Conservation (phyloP, 2,113 vertebrate species). For the Gorsachius goisagi region DNA sequence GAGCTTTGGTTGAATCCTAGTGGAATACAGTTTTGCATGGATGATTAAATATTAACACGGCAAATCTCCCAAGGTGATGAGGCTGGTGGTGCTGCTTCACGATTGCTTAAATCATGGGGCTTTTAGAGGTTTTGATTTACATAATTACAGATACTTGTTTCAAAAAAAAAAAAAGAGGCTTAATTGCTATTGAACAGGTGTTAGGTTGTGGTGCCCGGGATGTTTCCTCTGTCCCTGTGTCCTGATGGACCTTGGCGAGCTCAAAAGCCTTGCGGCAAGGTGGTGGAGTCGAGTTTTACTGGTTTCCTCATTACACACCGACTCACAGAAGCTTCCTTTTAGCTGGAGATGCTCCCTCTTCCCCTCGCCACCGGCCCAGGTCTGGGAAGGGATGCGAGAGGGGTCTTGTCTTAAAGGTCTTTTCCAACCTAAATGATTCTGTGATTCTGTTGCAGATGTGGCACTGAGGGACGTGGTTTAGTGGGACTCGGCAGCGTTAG, state of each 20-base stretch:
- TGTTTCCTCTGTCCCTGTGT: not conserved
- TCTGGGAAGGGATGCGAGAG: not conserved
- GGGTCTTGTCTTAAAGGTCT: not conserved
- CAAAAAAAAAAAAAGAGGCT: not conserved
- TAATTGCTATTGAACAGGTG: not conserved
- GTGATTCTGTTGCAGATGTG: not conserved
- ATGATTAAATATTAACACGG: not conserved
- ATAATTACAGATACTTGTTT: not conserved
- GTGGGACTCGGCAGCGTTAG: not conserved
- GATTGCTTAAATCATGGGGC: not conserved
- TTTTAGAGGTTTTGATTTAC: not conserved
- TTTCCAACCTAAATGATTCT: not conserved
- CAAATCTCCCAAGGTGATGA: not conserved
- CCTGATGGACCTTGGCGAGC: not conserved
- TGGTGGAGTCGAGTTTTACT: accelerated
- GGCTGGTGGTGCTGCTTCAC: not conserved
- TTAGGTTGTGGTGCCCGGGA: accelerated
- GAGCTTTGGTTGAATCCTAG: not conserved
- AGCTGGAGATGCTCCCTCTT: not conserved
- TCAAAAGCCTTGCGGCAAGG: not conserved
- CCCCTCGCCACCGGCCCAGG: not conserved
- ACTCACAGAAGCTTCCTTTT: not conserved
- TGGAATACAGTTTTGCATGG: not conserved
- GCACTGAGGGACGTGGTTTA: not conserved
- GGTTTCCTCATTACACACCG: accelerated